These are phyloP conservation scores for Clinocottus analis DNA, from an alignment of 2,113 vertebrate genomes.

Conservation along the genomic window DNA sequence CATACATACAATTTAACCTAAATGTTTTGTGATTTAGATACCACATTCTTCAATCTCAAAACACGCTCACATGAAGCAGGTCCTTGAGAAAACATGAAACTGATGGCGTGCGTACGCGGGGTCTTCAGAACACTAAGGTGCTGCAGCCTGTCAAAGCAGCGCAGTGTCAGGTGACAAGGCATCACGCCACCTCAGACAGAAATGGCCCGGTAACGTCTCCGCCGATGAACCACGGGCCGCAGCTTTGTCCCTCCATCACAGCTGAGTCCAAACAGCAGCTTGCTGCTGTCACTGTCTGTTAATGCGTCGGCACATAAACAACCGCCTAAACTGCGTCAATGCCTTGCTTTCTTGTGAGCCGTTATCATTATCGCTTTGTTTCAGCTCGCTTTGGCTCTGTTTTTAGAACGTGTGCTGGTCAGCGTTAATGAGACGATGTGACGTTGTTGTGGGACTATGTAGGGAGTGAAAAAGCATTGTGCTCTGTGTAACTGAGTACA, in stretches of 20 bases:
- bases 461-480: background rate
- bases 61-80: slow-evolving; percentile 83
- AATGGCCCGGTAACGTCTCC: slow-evolving; percentile 91
- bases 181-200: slow-evolving; percentile 85
- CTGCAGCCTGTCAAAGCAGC: slow-evolving; percentile 90
- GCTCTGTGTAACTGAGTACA: background rate
- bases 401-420: slow-evolving; percentile 24
- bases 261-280: slow-evolving; percentile 71
- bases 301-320: slow-evolving; percentile 68
- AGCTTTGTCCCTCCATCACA: slow-evolving; percentile 77
- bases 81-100: slow-evolving; percentile 82
- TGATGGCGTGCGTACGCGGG: slow-evolving; percentile 83
- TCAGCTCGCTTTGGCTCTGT: slow-evolving; percentile 36
- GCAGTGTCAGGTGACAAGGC: slow-evolving; percentile 88
- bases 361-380: slow-evolving; percentile 40
- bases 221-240: slow-evolving; percentile 87
- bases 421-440: slow-evolving; percentile 6
- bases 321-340: slow-evolving; percentile 45
- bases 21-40: background rate
- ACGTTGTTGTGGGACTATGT: background rate
- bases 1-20: background rate
- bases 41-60: background rate
- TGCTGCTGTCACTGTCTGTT: slow-evolving; percentile 71
- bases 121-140: slow-evolving; percentile 85
- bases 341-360: slow-evolving; percentile 55